Base-by-base conservation (phyloP, 1,140 invertebrate genomes). In the Scylla paramamosain region DNA sequence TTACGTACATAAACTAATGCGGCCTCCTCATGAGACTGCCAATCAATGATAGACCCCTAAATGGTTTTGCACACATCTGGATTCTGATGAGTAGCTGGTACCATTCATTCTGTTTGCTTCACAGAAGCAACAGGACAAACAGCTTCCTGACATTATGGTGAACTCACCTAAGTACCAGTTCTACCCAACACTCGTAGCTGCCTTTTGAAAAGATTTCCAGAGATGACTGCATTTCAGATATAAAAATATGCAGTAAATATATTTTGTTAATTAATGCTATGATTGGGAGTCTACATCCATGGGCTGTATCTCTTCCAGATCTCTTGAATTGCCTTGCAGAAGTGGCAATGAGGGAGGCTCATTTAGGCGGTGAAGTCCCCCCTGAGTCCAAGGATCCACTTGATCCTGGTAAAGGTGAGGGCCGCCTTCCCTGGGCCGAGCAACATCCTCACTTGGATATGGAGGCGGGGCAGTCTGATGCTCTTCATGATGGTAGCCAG, bases 201-300 rank as follows among this genome's bases (percentile, higher is more conserved):
- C 12, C 14, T 10, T 87, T 14, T 16, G 12, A 28, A 87, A 8
- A 31, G 7, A 87, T 20, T 31, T 29, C 84, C 16, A 31, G 10
- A 4, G 12, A 28, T 12, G n/a, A 25, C 28, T 32, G n/a, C 31
- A 31, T n/a, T 20, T 90, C n/a, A 89, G 39, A 89, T 89, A 10
- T 29, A 46, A 25, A 89, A 48, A n/a, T 89, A 32, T 48, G 39
- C 45, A 20, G 25, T 89, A 14, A 32, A 88, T 0, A 14, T 10
- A 46, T 8, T 7, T 89, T 89, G 52, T 59, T 8, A 59, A 8
- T 59, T 0, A 59, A 59, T 83, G 31, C 90, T 90, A 94, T 6
- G 87, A 77, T n/a, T 92, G 91, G 0, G 77, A 28, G 67, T 93
- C 94, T 6, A 95, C 28, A 93, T 92, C 91, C 94, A 95, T 95